These are phyloP conservation scores for Lepidothrix coronata DNA, from an alignment of 2,113 vertebrate genomes.

Conservation along the genomic window DNA sequence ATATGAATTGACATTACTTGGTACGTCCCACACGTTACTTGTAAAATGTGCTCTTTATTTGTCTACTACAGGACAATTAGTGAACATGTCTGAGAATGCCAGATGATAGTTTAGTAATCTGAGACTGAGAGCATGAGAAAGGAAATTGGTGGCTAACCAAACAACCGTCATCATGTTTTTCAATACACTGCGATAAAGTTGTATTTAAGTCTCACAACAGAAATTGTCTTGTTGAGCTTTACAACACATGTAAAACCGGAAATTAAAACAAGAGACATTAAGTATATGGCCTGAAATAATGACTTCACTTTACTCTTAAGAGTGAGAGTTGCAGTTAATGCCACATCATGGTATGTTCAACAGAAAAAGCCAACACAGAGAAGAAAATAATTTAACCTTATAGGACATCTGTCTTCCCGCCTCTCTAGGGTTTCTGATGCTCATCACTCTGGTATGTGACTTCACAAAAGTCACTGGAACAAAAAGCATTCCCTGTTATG, in stretches of 20 bases:
- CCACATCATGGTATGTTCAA: background rate
- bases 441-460: conserved; percentile 49
- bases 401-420: conserved; percentile 34
- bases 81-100: conserved; percentile 32
- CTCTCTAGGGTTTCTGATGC: conserved; percentile 27
- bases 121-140: conserved; percentile 38
- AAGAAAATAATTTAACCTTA: conserved; percentile 44
- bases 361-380: background rate
- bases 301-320: background rate
- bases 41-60: conserved; percentile 47
- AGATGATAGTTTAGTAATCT: conserved; percentile 42
- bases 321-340: background rate
- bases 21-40: background rate
- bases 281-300: background rate
- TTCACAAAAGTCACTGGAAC: conserved; percentile 36
- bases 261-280: background rate
- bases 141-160: conserved; percentile 65
- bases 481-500: conserved; percentile 40
- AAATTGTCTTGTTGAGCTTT: background rate
- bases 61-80: conserved; percentile 36
- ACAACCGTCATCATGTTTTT: conserved; percentile 2
- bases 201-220: background rate
- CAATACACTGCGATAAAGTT: background rate
- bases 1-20: background rate
- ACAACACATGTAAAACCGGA: background rate